phyloP scores from a whole-genome alignment of 2,113 vertebrate genomes.

The Anas platyrhynchos region DNA sequence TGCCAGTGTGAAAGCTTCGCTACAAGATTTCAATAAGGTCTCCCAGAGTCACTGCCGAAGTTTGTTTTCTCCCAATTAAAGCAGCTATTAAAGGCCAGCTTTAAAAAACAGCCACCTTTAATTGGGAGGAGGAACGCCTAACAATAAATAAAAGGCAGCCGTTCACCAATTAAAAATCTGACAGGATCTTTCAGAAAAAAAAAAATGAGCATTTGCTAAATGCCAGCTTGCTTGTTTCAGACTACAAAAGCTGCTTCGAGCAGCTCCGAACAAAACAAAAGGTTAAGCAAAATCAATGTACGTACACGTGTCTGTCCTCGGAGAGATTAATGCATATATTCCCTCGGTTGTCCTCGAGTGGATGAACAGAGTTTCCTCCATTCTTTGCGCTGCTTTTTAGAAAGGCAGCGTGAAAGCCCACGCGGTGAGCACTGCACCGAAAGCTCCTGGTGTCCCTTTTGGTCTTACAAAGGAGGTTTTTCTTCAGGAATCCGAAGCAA shows the following conservation, averaged over 20 bases:
- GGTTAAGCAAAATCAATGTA: constrained; percentile 59
- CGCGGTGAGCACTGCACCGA: neutral
- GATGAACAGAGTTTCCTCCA: neutral
- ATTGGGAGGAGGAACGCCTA: constrained; percentile 68
- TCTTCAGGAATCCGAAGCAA: neutral
- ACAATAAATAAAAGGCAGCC: constrained; percentile 62
- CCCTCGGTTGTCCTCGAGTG: neutral
- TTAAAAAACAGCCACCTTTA: constrained; percentile 49
- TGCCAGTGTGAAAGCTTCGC: constrained; percentile 15
- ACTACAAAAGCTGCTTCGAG: constrained; percentile 40
- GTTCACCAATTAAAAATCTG: constrained; percentile 76
- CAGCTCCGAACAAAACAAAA: constrained; percentile 67
- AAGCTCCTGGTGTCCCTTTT: neutral
- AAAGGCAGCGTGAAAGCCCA: neutral
- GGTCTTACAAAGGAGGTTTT: neutral
- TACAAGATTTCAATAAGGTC: constrained; percentile 41
- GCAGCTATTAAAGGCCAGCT: constrained; percentile 57
- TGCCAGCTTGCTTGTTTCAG: constrained; percentile 56
- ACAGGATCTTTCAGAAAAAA: constrained; percentile 60
- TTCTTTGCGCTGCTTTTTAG: neutral
- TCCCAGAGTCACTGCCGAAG: constrained; percentile 47
- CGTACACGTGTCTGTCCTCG: neutral
- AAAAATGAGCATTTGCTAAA: constrained; percentile 56
- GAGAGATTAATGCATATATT: neutral
- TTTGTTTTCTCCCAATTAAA: constrained; percentile 74